Conservation (phyloP, 2,113 vertebrate genomes). For the Microcebus lehilahytsara region DNA sequence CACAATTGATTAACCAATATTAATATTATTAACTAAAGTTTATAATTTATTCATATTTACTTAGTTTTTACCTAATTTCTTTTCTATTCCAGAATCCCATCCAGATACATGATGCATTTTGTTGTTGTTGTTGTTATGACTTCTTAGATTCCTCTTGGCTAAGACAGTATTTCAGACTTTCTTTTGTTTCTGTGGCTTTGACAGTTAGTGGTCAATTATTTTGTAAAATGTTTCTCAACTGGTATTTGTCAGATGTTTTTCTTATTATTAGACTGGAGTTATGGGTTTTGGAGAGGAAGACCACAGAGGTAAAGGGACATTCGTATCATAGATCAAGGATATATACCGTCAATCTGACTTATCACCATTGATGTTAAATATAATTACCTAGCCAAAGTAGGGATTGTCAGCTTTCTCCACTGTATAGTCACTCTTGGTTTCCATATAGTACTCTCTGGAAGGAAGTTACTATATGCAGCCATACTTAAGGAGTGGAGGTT, state of each 20-base stretch:
- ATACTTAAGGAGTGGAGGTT: not conserved
- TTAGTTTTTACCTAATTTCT: not conserved
- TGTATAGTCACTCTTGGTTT: not conserved
- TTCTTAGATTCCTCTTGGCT: not conserved
- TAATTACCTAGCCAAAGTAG: not conserved
- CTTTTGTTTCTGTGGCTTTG: not conserved
- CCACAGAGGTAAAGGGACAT: not conserved
- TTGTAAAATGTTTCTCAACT: not conserved
- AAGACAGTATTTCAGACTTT: not conserved
- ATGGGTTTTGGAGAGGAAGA: not conserved
- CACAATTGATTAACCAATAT: not conserved
- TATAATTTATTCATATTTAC: not conserved
- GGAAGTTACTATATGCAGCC: not conserved
- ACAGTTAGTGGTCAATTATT: not conserved
- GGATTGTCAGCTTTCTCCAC: not conserved
- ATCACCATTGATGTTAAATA: not conserved
- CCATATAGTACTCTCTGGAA: not conserved
- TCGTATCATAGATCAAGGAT: not conserved
- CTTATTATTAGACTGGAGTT: not conserved
- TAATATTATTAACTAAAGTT: not conserved
- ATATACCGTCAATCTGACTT: not conserved
- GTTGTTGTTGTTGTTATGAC: not conserved
- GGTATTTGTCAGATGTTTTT: not conserved
- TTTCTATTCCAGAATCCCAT: no score
- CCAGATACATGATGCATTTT: no score